Conservation (phyloP, 2,888 invertebrate genomes). For the Ptychoptera contaminata region DNA sequence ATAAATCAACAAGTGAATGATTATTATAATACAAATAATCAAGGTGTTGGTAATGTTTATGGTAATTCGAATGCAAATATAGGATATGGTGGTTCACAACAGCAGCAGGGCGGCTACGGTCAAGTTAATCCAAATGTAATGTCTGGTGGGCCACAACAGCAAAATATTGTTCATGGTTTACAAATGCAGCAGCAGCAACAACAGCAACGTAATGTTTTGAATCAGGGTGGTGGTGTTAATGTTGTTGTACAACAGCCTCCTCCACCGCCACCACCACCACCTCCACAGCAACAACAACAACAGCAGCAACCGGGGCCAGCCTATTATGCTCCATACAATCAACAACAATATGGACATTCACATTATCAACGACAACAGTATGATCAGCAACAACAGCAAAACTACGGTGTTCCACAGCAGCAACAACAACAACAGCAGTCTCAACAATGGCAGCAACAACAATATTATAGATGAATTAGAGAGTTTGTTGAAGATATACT, state of each 20-base stretch:
- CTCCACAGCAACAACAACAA: background rate
- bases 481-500: conserved; percentile 12
- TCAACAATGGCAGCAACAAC: conserved; percentile 11
- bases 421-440: background rate
- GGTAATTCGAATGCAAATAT: too few species aligned
- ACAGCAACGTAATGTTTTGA: background rate
- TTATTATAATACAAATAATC: background rate
- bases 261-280: conserved; percentile 20
- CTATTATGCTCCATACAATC: conserved; percentile 20
- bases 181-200: background rate
- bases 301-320: conserved; percentile 7
- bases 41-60: too few species aligned
- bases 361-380: conserved; percentile 7
- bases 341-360: conserved; percentile 9
- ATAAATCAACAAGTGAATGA: background rate
- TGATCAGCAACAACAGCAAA: conserved; percentile 2
- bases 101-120: background rate
- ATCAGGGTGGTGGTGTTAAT: conserved; percentile 17
- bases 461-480: conserved; percentile 13
- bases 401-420: background rate
- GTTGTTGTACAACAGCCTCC: conserved; percentile 38
- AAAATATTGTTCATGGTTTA: background rate
- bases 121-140: background rate
- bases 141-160: background rate
- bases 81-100: background rate